A percentile compares a stretch with the other conserved stretches of the same genome.
Evolutionary conservation across 2,797 vertebrate species (phyloP).

Genomic region (Mergus octosetaceus): DNA sequence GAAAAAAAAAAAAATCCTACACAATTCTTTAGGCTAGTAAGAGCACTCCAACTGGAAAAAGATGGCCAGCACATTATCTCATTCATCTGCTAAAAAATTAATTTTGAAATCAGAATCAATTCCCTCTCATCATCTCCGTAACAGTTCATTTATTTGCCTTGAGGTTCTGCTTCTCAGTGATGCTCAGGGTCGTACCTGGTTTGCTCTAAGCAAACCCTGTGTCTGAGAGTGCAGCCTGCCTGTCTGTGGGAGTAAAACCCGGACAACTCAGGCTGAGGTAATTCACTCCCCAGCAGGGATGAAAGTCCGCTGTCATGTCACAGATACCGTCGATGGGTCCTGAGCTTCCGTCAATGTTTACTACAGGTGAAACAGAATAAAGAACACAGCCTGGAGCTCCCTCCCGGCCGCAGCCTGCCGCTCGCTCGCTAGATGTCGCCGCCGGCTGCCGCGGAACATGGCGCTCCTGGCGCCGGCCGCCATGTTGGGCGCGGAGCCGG

Average conservation of each 20-base stretch:
- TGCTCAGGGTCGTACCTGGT: not conserved
- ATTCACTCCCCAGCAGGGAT: not conserved
- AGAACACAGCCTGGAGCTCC: accelerated
- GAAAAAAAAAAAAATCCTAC: too few species aligned
- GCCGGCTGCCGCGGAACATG: not conserved
- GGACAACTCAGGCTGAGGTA: not conserved
- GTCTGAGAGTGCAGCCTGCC: not conserved
- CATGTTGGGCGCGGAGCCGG: not conserved
- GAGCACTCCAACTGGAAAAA: not conserved
- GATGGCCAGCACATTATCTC: not conserved
- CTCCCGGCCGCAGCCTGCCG: not conserved
- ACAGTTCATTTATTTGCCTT: too few species aligned
- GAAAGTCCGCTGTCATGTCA: accelerated
- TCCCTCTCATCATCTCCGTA: not conserved
- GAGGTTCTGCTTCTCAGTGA: not conserved
- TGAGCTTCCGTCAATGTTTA: too few species aligned
- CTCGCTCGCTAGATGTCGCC: constrained; percentile 22
- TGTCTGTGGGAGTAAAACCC: not conserved
- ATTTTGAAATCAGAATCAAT: not conserved
- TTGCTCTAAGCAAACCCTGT: accelerated
- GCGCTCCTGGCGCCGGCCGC: accelerated
- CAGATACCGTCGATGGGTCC: accelerated
- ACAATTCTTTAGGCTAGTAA: not conserved
- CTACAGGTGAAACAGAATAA: accelerated
- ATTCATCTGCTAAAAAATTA: not conserved